Evolutionary conservation across 2,888 invertebrate species (phyloP).

Genomic region (Tinea semifulvella): DNA sequence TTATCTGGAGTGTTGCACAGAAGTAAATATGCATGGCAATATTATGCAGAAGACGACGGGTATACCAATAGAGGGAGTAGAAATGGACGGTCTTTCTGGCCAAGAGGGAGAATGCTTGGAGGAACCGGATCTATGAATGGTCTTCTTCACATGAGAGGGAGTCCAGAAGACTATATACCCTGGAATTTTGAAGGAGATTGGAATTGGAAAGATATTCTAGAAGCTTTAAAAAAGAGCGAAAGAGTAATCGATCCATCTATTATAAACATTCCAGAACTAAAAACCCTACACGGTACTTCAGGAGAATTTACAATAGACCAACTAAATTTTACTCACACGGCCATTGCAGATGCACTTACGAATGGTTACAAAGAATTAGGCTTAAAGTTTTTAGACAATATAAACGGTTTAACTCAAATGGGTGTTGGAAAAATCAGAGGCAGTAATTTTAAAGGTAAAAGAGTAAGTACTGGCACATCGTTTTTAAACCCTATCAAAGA

Average conservation of each 20-base stretch:
- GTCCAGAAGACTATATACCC: slow-evolving; percentile 63
- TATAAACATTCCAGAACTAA: slow-evolving; percentile 8
- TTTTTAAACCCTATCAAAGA: slow-evolving; percentile 58
- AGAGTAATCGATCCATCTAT: slow-evolving; percentile 18
- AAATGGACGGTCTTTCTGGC: slow-evolving; percentile 57
- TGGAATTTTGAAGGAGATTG: slow-evolving; percentile 48
- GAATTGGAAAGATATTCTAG: slow-evolving; percentile 69
- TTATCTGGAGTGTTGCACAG: slow-evolving; percentile 85
- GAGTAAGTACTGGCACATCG: slow-evolving; percentile 78
- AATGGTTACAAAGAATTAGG: slow-evolving; percentile 38
- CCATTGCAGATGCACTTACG: slow-evolving; percentile 21
- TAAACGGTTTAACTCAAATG: slow-evolving; percentile 76
- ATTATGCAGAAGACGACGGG: slow-evolving; percentile 64
- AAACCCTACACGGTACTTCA: slow-evolving; percentile 22
- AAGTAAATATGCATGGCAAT: slow-evolving; percentile 75
- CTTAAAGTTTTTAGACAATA: slow-evolving; percentile 71
- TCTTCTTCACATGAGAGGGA: slow-evolving; percentile 69
- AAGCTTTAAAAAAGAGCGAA: slow-evolving; percentile 65
- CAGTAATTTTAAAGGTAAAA: slow-evolving; percentile 71
- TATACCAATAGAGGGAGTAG: slow-evolving; percentile 49
- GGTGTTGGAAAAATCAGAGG: slow-evolving; percentile 82
- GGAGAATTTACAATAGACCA: slow-evolving; percentile 40
- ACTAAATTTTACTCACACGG: slow-evolving; percentile 28
- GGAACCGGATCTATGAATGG: slow-evolving; percentile 69
- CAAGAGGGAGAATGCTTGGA: slow-evolving; percentile 69